phyloP scores from a whole-genome alignment of 2,113 vertebrate species.

The Mormyrus iriodes region DNA sequence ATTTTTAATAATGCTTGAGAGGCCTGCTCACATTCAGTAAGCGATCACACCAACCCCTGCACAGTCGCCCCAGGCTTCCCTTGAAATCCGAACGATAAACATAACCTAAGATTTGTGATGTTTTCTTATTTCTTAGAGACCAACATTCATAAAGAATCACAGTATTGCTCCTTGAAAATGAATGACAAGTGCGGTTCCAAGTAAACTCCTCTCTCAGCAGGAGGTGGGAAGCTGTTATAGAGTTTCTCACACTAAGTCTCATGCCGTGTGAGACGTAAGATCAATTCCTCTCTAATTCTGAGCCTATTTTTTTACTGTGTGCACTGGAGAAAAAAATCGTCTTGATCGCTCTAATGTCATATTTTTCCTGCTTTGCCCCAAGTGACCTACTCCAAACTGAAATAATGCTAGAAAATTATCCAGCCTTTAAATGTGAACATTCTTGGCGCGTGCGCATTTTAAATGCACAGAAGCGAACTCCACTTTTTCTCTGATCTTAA shows the following conservation, averaged over 20 bases:
- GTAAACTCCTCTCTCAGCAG: neutral
- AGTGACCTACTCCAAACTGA: neutral
- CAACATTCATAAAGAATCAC: neutral
- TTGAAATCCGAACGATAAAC: neutral
- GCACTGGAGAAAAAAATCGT: neutral
- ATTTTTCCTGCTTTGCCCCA: neutral
- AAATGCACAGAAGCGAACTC: neutral
- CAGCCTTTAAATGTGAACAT: neutral
- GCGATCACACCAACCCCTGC: neutral
- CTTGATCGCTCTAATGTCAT: neutral
- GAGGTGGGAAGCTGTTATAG: neutral
- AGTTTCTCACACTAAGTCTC: neutral
- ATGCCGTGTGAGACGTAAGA: neutral
- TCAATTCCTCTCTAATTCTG: neutral
- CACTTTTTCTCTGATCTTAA: neutral
- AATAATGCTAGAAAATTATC: neutral
- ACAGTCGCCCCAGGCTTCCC: neutral
- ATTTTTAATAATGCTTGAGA: constrained; percentile 4
- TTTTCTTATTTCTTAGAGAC: neutral
- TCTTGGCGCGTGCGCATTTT: neutral
- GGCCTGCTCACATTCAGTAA: neutral
- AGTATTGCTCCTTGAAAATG: neutral
- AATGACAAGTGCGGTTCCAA: neutral
- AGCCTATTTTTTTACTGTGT: neutral
- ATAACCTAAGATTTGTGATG: neutral